Evolutionary conservation across 2,888 invertebrate genomes (phyloP).

Genomic region (Amphipoea oculea): DNA sequence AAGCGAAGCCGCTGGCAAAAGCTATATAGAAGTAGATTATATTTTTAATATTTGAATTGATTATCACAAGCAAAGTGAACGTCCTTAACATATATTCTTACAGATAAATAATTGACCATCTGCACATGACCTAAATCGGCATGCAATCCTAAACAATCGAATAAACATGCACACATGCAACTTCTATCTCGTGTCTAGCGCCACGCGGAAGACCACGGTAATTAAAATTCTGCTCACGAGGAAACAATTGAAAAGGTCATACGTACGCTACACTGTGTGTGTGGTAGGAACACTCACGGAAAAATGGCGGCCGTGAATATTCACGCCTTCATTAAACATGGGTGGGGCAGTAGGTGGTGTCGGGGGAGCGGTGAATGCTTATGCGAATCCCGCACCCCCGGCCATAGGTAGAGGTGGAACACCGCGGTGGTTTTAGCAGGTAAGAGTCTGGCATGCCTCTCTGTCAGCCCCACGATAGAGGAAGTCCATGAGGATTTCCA

Average conservation of each 20-base stretch:
- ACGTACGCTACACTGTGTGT: constrained; percentile 40
- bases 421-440: too few species aligned
- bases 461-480: too few species aligned
- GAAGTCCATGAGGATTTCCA: too few species aligned
- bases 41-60: neutral
- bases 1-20: too few species aligned
- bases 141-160: constrained; percentile 27
- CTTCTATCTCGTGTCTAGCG: constrained; percentile 44
- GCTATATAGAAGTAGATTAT: neutral
- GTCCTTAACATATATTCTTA: constrained; percentile 3
- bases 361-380: too few species aligned
- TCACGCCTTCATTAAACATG: constrained; percentile 45
- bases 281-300: constrained; percentile 24
- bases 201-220: constrained; percentile 75
- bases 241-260: constrained; percentile 77
- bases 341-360: constrained; percentile 13
- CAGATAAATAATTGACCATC: constrained; percentile 14
- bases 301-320: constrained; percentile 46
- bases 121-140: constrained; percentile 18
- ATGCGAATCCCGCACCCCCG: too few species aligned
- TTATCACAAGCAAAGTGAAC: neutral
- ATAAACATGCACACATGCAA: constrained; percentile 35
- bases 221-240: constrained; percentile 80
- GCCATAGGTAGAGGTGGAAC: too few species aligned
- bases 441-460: too few species aligned